Evolutionary conservation across 2,797 vertebrate genomes (phyloP), one percentile per base, ranked within the genome.

Genomic region (Myoxocephalus aenaeus): DNA sequence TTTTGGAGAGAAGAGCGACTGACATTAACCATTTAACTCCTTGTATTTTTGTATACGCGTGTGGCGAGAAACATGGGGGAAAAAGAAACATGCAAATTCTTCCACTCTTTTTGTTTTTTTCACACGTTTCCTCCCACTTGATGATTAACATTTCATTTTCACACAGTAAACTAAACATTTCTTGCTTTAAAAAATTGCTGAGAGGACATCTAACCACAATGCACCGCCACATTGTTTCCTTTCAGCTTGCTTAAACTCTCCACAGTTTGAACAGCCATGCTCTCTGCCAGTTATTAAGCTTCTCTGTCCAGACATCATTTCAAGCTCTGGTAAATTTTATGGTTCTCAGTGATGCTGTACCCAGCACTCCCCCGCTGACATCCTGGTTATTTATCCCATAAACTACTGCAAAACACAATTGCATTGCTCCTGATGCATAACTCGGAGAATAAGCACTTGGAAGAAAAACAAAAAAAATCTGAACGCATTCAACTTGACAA

Each of bases 291-390:
- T 73, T 73, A n/a, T 77, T 79, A 56, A 74, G 62, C 81, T 73
- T 81, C 40, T 85, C 63, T 86, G 8, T 66, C 75, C 58, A n/a
- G 48, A 56, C 68, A 50, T 70, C n/a, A 20, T 85, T 73, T 85
- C 18, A 57, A 59, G 42, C 53, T 84, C 75, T 65, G 12, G 54
- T 81, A 38, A 83, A 59, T 77, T 59, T 75, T 72, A n/a, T 77
- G 72, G 68, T 77, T 62, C 83, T 85, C 73, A 27, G 86, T 91
- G 75, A 89, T 15, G 86, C 85, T 92, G 79, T 71, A 87, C 88
- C 88, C 90, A 92, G 76, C 87, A 86, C 81, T 87, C 87, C 86
- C 77, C 86, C 74, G 63, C 85, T 84, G 69, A 77, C 61, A 75
- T 90, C 82, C 79, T 82, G 18, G 22, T 70, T 76, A 83, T 73